Base-by-base conservation (phyloP, 2,888 invertebrate genomes). In the Apotomis betuletana region DNA sequence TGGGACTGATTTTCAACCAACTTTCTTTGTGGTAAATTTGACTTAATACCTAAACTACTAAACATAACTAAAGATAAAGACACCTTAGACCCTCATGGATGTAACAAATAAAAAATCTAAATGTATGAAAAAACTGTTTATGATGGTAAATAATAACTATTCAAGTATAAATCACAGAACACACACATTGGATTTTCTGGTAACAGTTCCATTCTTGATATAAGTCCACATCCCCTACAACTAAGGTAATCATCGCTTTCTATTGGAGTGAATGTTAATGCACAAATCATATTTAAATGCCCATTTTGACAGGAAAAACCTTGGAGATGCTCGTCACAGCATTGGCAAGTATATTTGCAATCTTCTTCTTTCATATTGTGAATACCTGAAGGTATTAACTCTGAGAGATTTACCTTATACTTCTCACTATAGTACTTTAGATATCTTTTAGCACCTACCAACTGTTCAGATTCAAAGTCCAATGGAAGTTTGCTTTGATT, bases 271-370 rank as follows among this genome's bases (percentile, higher is more conserved):
- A 92, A 90, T 38, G 88, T 87, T 27, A 87, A 41, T 12, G 84
- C 80, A 83, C 93, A 93, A 77, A 89, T 87, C 82, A 87, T 85
- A 74, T 90, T 93, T 2, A 85, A 59, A 80, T 92, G 92, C 2
- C 83, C 83, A 65, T 81, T 75, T 73, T 75, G 78, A 80, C 93
- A 92, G 0, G 80, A 75, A 76, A 90, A 89, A 0, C 83, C 84
- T n/a, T 78, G 73, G 4, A 91, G 75, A 60, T 70, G 74, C 51
- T 87, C 81, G 75, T 91, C 88, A 80, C 93, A 93, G 74, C 88
- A 82, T 64, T 91, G 90, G 74, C 92, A 93, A 1, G 73, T 75
- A 73, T 86, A 87, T 58, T 83, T 75, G 65, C 69, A 74, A 10
- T 76, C 74, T 0, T 78, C 75, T 0, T 78, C 74, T 4, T 78